Evolutionary conservation across 2,797 vertebrate species (phyloP).

Genomic region (Pseudochirops corinnae): DNA sequence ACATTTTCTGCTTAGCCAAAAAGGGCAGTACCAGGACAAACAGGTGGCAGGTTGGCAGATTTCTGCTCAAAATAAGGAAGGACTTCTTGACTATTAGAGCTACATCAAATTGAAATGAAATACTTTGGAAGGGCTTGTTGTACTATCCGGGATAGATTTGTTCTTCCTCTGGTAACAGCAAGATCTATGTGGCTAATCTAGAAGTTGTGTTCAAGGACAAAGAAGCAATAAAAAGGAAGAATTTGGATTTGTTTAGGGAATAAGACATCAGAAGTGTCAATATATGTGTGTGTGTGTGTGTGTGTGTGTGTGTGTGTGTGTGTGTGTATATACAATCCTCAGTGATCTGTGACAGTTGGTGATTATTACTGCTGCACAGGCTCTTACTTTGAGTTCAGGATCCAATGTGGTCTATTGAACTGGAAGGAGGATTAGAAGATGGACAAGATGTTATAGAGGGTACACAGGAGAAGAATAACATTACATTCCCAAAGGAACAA

Average conservation of each 20-base stretch:
- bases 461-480: background rate
- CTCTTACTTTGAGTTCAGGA: background rate
- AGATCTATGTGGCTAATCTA: background rate
- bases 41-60: background rate
- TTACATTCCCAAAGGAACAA: background rate
- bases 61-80: background rate
- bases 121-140: background rate
- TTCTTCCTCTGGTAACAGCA: background rate
- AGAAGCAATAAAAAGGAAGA: background rate
- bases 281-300: no score
- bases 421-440: background rate
- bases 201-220: background rate
- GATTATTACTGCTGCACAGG: background rate
- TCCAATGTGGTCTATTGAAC: background rate
- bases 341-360: background rate
- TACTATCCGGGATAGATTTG: background rate
- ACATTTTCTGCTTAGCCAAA: background rate
- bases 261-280: background rate
- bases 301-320: no score
- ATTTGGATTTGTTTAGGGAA: background rate
- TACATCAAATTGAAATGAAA: background rate
- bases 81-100: background rate
- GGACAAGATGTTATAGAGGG: background rate
- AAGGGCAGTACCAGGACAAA: background rate
- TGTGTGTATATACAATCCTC: background rate